phyloP scores from a whole-genome alignment of 1,140 invertebrate genomes.

The Ips nitidus region DNA sequence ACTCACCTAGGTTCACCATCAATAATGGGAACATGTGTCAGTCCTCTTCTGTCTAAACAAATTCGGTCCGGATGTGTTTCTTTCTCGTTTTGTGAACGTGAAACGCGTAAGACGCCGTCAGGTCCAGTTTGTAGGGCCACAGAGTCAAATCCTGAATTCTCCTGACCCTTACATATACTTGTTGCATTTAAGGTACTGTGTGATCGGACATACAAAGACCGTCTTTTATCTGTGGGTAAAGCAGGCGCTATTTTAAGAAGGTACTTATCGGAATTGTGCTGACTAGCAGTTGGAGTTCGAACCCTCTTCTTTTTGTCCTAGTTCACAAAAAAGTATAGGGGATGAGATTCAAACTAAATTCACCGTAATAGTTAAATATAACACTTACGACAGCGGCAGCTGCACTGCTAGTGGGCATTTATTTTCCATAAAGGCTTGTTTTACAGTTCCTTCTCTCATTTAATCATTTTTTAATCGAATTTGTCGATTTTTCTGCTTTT shows the following conservation, averaged over 20 bases:
- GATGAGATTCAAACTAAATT: too few relatives aligned
- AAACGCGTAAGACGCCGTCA: constrained; percentile 59
- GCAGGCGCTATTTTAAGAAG: constrained; percentile 63
- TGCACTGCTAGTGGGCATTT: constrained; percentile 48
- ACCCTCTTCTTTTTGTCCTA: constrained; percentile 45
- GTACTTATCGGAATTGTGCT: constrained; percentile 45
- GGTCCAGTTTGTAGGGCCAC: constrained; percentile 45
- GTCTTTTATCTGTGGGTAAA: constrained; percentile 56
- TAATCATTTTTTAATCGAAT: constrained; percentile 15
- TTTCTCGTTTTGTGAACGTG: constrained; percentile 65
- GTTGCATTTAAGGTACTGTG: constrained; percentile 56
- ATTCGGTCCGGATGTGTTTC: constrained; percentile 77
- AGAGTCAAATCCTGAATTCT: constrained; percentile 36
- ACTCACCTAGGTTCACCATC: constrained; percentile 61
- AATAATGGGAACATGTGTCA: constrained; percentile 76
- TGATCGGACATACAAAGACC: constrained; percentile 56
- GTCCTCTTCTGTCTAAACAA: constrained; percentile 72
- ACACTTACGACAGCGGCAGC: constrained; percentile 39
- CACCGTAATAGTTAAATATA: not conserved
- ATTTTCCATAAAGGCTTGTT: constrained; percentile 38
- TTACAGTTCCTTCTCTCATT: constrained; percentile 3
- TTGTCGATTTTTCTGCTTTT: constrained; percentile 1
- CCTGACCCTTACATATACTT: constrained; percentile 39
- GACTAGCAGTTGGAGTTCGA: constrained; percentile 33
- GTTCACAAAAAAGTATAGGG: constrained; percentile 4